Conservation (phyloP, 35 echinoderm and acorn worm species). For the Apostichopus californicus region DNA sequence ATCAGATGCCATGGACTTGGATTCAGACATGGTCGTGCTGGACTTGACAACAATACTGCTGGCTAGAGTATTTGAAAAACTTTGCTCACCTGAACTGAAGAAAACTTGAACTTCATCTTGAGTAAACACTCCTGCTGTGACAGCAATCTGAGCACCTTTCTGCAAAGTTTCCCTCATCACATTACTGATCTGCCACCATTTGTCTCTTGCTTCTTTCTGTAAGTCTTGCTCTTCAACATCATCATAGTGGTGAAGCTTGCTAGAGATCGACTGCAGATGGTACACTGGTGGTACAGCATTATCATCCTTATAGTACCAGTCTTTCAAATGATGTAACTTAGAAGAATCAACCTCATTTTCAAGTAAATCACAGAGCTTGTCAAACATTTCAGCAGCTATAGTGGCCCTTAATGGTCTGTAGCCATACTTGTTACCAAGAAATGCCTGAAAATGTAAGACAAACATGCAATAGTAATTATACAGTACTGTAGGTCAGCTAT, state of each 20-base stretch:
- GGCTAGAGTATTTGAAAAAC: background rate
- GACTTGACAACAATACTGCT: no score
- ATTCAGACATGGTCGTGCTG: no score
- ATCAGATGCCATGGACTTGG: no score
- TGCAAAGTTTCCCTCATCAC: constrained; percentile 56
- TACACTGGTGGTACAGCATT: constrained; percentile 79
- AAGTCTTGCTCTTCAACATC: constrained; percentile 64
- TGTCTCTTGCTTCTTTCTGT: constrained; percentile 45
- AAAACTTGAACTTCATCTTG: constrained; percentile 57
- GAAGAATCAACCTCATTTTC: constrained; percentile 3
- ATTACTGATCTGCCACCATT: constrained; percentile 73
- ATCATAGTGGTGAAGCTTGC: constrained; percentile 62
- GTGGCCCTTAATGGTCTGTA: constrained; percentile 72
- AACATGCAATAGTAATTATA: background rate
- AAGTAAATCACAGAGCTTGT: constrained; percentile 53
- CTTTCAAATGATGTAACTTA: constrained; percentile 47
- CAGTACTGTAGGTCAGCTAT: no score
- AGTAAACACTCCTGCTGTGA: constrained; percentile 44
- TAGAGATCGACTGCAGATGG: constrained; percentile 84
- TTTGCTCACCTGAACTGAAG: constrained; percentile 68
- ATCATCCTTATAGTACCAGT: constrained; percentile 78
- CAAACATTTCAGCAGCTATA: constrained; percentile 63
- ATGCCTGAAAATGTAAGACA: constrained; percentile 62
- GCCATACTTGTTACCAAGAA: constrained; percentile 91
- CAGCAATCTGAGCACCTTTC: constrained; percentile 51